Conservation (phyloP, 2,797 vertebrate genomes). For the Anguilla megastoma region DNA sequence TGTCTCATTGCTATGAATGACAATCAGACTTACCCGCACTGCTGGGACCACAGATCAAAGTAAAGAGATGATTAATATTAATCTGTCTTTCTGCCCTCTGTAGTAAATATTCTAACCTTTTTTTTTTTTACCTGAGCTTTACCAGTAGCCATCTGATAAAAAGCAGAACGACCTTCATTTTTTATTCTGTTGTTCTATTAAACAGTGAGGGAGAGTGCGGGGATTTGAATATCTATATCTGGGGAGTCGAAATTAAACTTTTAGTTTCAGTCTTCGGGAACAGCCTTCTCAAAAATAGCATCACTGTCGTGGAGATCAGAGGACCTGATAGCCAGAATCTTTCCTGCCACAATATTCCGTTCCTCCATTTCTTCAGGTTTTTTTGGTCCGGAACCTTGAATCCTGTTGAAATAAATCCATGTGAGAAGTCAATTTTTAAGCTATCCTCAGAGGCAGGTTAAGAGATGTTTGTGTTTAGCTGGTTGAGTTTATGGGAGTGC, state of each 20-base stretch:
- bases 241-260: constrained; percentile 1
- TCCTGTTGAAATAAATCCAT: constrained; percentile 24
- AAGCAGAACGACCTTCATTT: neutral
- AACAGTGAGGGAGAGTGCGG: neutral
- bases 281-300: neutral
- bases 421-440: neutral
- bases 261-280: constrained; percentile 5
- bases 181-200: constrained; percentile 3
- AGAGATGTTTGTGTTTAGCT: constrained; percentile 20
- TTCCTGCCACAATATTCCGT: constrained; percentile 1
- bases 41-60: constrained; percentile 30
- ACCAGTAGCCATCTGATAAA: neutral
- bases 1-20: too few relatives aligned
- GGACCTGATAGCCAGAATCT: constrained; percentile 5
- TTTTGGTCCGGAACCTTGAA: constrained; percentile 11
- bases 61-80: constrained; percentile 17
- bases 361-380: constrained; percentile 16
- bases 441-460: neutral
- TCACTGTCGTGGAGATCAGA: constrained; percentile 19
- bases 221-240: neutral
- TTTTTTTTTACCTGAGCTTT: neutral
- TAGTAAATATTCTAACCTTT: neutral
- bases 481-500: constrained; percentile 28
- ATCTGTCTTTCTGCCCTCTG: neutral
- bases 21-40: neutral